Evolutionary conservation across 2,113 vertebrate species (phyloP).

Genomic region (Zapus hudsonius): DNA sequence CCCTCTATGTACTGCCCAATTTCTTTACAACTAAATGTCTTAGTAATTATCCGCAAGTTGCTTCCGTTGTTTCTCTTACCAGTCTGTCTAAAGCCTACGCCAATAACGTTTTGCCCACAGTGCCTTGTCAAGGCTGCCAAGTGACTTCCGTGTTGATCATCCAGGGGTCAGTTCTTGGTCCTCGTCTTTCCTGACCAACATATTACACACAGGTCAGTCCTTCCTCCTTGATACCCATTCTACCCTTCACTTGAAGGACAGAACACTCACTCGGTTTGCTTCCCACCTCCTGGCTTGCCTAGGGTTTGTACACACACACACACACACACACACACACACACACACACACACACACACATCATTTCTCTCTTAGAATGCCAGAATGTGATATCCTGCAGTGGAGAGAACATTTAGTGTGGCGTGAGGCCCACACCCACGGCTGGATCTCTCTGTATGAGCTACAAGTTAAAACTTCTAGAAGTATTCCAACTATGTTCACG

Average conservation of each 20-base stretch:
- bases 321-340: neutral
- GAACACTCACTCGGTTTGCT: neutral
- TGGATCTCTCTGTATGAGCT: neutral
- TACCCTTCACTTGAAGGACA: neutral
- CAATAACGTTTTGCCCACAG: neutral
- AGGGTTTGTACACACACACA: neutral
- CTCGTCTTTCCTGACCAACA: neutral
- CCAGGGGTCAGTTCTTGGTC: neutral
- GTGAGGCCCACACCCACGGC: neutral
- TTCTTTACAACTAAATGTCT: conserved; percentile 16
- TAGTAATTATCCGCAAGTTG: neutral
- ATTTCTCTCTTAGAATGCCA: neutral
- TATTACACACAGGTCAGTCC: too few species aligned
- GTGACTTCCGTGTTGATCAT: neutral
- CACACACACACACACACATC: neutral
- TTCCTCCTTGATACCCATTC: neutral
- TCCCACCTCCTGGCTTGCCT: neutral
- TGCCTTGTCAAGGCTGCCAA: neutral
- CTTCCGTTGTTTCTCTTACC: neutral
- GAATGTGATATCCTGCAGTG: neutral
- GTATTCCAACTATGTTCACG: neutral
- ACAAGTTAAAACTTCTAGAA: neutral
- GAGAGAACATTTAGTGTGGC: neutral
- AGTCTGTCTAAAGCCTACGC: neutral
- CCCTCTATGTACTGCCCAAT: neutral